These are phyloP conservation scores for Volucella zonaria DNA, from an alignment of 2,888 invertebrate species.

Conservation along the genomic window DNA sequence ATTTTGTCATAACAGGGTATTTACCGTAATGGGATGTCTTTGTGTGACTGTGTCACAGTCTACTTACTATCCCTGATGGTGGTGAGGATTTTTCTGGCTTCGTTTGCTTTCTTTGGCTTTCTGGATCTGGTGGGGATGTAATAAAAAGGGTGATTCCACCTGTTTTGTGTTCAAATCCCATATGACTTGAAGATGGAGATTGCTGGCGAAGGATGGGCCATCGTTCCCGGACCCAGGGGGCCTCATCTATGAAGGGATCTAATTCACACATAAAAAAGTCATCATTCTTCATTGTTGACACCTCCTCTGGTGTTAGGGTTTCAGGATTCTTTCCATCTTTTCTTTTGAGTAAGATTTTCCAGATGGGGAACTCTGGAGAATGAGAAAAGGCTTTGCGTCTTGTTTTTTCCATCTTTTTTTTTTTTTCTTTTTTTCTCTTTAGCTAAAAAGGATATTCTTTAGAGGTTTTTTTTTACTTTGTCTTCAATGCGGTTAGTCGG, in stretches of 20 bases:
- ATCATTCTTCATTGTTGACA: conserved; percentile 73
- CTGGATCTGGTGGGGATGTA: background rate
- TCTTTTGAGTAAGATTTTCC: conserved; percentile 1
- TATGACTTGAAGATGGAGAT: conserved; percentile 31
- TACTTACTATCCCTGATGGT: conserved; percentile 3
- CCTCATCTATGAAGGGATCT: conserved; percentile 42
- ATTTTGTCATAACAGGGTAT: conserved; percentile 73
- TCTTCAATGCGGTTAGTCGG: conserved; percentile 40
- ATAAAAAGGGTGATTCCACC: conserved; percentile 70
- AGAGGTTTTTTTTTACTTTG: conserved; percentile 23
- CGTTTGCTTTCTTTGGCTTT: background rate
- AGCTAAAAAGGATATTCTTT: conserved; percentile 22
- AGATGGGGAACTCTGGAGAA: conserved; percentile 23
- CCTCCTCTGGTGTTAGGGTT: conserved; percentile 57
- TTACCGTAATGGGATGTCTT: conserved; percentile 64
- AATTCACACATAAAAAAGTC: conserved; percentile 72
- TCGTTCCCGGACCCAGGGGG: conserved; percentile 35
- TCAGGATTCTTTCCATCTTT: conserved; percentile 29
- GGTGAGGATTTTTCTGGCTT: background rate
- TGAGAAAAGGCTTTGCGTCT: conserved; percentile 36
- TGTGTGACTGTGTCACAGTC: conserved; percentile 10
- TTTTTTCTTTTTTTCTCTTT: background rate
- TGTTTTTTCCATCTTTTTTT: background rate
- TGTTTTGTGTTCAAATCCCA: conserved; percentile 63
- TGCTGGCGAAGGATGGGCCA: conserved; percentile 25